These are phyloP conservation scores for Clarias macrocephalus DNA, from an alignment of 2,113 vertebrate genomes.

Conservation along the genomic window DNA sequence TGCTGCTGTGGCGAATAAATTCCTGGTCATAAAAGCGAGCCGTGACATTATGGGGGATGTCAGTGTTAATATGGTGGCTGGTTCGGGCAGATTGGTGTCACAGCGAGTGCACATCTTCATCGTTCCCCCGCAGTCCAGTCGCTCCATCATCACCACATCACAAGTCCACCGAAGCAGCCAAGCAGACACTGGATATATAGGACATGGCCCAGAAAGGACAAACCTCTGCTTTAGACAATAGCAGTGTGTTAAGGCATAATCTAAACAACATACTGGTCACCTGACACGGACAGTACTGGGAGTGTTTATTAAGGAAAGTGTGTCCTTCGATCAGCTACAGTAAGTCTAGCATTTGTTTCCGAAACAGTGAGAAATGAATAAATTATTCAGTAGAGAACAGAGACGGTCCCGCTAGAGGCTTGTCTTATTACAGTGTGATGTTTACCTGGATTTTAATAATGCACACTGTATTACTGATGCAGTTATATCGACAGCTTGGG, in stretches of 20 bases:
- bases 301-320: background rate
- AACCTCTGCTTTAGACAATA: background rate
- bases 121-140: conserved; percentile 48
- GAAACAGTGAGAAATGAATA: background rate
- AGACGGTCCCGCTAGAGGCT: too few relatives aligned
- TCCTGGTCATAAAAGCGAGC: background rate
- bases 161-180: background rate
- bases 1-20: background rate
- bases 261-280: too few relatives aligned
- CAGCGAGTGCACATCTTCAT: conserved; percentile 36
- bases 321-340: background rate
- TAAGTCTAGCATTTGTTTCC: too few relatives aligned
- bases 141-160: conserved; percentile 22
- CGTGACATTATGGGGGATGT: conserved; percentile 38
- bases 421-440: too few relatives aligned
- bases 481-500: background rate
- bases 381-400: background rate
- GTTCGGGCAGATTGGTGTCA: conserved; percentile 50
- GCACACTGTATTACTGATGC: background rate
- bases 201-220: background rate
- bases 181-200: background rate
- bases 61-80: conserved; percentile 25
- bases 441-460: too few relatives aligned
- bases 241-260: background rate
- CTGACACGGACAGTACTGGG: too few relatives aligned